These are phyloP conservation scores for Sphaerodactylus townsendi DNA, from an alignment of 2,113 vertebrate genomes.

Conservation along the genomic window DNA sequence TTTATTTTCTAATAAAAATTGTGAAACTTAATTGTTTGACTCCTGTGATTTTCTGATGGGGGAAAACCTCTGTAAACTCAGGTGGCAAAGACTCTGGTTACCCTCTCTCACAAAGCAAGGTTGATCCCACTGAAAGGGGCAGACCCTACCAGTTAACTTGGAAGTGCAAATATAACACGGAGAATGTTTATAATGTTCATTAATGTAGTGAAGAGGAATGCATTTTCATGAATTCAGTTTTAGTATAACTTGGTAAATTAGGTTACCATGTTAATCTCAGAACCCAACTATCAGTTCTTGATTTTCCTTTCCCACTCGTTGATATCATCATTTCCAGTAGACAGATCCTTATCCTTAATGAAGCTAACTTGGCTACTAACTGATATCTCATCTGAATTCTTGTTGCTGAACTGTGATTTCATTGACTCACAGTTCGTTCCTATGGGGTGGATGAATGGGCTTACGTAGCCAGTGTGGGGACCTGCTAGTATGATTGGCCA, in stretches of 20 bases:
- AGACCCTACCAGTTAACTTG: too few species aligned
- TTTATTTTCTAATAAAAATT: too few species aligned
- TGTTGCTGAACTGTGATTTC: background rate
- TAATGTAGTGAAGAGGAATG: background rate
- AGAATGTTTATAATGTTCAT: background rate
- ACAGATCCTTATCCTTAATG: background rate
- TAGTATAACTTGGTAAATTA: background rate
- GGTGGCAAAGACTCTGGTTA: too few species aligned
- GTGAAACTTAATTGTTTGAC: too few species aligned
- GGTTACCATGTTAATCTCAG: background rate
- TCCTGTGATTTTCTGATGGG: too few species aligned
- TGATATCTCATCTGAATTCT: background rate
- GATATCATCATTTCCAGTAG: background rate
- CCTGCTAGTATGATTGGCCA: too few species aligned
- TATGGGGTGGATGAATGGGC: too few species aligned
- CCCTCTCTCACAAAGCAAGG: too few species aligned
- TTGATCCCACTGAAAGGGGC: too few species aligned
- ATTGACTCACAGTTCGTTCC: too few species aligned
- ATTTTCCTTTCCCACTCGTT: background rate
- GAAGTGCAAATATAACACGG: background rate
- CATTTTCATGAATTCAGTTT: background rate
- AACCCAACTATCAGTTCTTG: background rate
- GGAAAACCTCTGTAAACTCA: too few species aligned
- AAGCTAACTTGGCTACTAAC: background rate
- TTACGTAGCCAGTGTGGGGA: too few species aligned